Conservation (phyloP, 2,113 vertebrate species). For the Pongo pygmaeus region DNA sequence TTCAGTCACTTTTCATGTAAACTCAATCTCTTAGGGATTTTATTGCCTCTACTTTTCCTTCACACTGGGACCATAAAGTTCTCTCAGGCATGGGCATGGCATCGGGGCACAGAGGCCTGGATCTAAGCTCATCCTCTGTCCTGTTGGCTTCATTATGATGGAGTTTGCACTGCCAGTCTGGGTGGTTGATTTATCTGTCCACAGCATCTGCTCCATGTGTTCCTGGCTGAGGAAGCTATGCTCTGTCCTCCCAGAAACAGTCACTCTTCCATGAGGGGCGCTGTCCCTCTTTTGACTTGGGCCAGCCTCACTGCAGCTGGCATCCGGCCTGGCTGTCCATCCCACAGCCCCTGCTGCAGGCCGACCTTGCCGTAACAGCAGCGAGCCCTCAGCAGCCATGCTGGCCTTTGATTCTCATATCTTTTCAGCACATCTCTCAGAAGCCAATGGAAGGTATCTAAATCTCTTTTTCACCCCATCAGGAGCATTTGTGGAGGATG, state of each 20-base stretch:
- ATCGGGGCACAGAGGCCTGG: not conserved
- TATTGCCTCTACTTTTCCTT: not conserved
- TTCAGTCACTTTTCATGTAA: not conserved
- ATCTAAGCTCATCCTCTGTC: not conserved
- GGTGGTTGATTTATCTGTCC: not conserved
- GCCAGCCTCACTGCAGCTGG: not conserved
- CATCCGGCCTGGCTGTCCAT: not conserved
- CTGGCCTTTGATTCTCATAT: not conserved
- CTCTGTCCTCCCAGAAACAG: not conserved
- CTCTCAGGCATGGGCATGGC: not conserved
- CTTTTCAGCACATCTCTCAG: not conserved
- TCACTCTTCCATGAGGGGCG: no score
- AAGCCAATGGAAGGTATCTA: not conserved
- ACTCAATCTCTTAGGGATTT: not conserved
- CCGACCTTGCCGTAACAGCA: not conserved
- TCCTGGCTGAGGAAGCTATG: not conserved
- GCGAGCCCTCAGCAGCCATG: not conserved
- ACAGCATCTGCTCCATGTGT: not conserved
- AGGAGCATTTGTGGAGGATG: no score
- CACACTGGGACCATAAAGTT: not conserved
- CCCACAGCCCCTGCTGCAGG: not conserved
- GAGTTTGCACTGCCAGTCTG: not conserved
- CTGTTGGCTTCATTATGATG: not conserved
- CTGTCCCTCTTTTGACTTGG: not conserved
- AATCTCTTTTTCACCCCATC: not conserved